Evolutionary conservation across 2,113 vertebrate species (phyloP), one percentile per base, ranked within the genome.

Genomic region (Hippopotamus amphibius): DNA sequence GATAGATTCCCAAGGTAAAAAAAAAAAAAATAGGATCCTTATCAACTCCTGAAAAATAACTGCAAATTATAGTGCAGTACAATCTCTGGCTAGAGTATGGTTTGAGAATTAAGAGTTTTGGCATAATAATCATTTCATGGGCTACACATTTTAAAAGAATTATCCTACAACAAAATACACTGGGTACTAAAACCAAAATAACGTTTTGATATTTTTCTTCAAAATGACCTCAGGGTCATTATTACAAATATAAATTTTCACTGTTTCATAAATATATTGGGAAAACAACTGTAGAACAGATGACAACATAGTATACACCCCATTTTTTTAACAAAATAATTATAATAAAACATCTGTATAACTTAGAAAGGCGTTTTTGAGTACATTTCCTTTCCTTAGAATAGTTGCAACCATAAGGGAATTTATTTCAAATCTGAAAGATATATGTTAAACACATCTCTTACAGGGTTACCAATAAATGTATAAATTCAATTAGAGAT

Each of bases 141-240:
- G 33, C 68, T 81, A 85, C 59, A 15, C 65, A 43, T 80, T 93
- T 81, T 65, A 91, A 93, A 93, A 88, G 26, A 93, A 93, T 86
- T 91, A 81, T 41, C 9, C 26, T 88, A 26, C 14, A 89, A 65
- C 41, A 97, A 95, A 97, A 86, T 95, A 57, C 33, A 88, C 1
- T 30, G 41, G 53, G 14, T 71, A 74, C 19, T 92, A 89, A 96
- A 82, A 28, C 22, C 2, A 88, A 61, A 88, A 37, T 79, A 69
- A 65, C 12, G 6, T 43, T 90, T 79, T 48, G 7, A 53, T 77
- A 63, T 91, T 92, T 53, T 74, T 82, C 86, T 96, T 93, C 61
- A 87, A 48, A 55, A 87, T 93, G 19, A 87, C 11, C 48, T 95
- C 26, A 21, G 66, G 12, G 8, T 86, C 41, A 50, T 80, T 93